Base-by-base conservation (phyloP, 2,797 vertebrate species). In the Onychomys torridus region DNA sequence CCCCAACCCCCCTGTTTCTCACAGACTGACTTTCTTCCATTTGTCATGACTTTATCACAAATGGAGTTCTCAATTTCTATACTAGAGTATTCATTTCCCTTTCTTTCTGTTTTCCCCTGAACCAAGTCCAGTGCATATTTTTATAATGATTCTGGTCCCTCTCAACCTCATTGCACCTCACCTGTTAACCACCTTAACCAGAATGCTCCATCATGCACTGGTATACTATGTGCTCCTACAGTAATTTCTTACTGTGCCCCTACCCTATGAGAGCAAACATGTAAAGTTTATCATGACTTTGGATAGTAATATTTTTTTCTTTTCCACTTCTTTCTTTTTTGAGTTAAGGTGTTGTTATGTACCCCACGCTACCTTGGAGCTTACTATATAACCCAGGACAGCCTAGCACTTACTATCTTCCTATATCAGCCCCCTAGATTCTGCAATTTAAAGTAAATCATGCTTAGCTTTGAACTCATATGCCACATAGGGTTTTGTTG, bases 61-160 rank as follows among this genome's bases (percentile, higher is more conserved):
- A 43, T 81, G 23, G 59, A 78, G 67, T 55, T 73, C 43, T 91
- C 46, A 29, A 87, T 93, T 89, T 86, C 61, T 93, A 32, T 12
- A 67, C 93, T 84, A 65, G 13, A 79, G n/a, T 43, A 11, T 75
- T 63, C 65, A 13, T 34, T 73, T 73, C 83, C 82, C 77, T 77
- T 27, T 84, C 23, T 94, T 86, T 49, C 65, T 81, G 16, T 59
- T 87, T 84, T 52, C n/a, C 46, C 57, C 43, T 71, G 93, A 88
- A 57, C 40, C 29, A 85, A 81, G 52, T 57, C 65, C 10, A 40
- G 37, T 43, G 49, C 17, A 85, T 29, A 91, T 82, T 92, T 90
- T 85, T 61, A 76, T 69, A 96, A 75, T 75, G 25, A 52, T 82
- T 95, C 63, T 69, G 55, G 59, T 40, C 63, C 84, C 93, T 76